A percentile compares a stretch with the other conserved stretches of the same genome.
phyloP scores from a whole-genome alignment of 2,888 invertebrate species.

The Amiota mariae region DNA sequence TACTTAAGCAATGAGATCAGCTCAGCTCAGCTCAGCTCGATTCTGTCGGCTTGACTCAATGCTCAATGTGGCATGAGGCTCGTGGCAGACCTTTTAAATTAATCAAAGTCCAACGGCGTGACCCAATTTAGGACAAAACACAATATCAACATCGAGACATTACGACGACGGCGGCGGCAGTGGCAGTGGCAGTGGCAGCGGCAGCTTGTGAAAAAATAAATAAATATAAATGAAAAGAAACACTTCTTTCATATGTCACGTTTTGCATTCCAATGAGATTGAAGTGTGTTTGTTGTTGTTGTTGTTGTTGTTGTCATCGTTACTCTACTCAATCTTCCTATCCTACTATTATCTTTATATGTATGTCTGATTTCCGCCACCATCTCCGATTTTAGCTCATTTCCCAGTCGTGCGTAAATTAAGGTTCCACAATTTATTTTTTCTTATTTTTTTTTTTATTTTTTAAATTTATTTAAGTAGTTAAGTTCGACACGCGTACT shows the following conservation, averaged over 20 bases:
- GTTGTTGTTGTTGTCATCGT: background rate
- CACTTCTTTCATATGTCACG: background rate
- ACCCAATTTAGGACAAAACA: conserved; percentile 7
- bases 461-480: conserved; percentile 18
- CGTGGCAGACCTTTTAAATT: conserved; percentile 25
- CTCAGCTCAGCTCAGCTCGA: too few relatives aligned
- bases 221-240: background rate
- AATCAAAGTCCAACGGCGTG: conserved; percentile 17
- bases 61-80: conserved; percentile 12
- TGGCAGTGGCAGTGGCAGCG: too few relatives aligned
- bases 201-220: background rate
- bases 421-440: too few relatives aligned
- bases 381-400: background rate
- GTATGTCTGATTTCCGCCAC: background rate
- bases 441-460: too few relatives aligned
- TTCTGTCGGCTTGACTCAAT: background rate
- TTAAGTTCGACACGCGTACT: background rate
- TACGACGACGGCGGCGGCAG: too few relatives aligned
- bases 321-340: background rate
- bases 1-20: background rate
- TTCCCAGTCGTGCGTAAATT: conserved; percentile 14
- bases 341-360: background rate
- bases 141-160: background rate
- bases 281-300: background rate
- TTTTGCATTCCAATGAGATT: conserved; percentile 10